A percentile compares a stretch with the other conserved stretches of the same genome.
These are phyloP conservation scores for Anthrax anthrax DNA, from an alignment of 2,888 invertebrate species.

Conservation along the genomic window DNA sequence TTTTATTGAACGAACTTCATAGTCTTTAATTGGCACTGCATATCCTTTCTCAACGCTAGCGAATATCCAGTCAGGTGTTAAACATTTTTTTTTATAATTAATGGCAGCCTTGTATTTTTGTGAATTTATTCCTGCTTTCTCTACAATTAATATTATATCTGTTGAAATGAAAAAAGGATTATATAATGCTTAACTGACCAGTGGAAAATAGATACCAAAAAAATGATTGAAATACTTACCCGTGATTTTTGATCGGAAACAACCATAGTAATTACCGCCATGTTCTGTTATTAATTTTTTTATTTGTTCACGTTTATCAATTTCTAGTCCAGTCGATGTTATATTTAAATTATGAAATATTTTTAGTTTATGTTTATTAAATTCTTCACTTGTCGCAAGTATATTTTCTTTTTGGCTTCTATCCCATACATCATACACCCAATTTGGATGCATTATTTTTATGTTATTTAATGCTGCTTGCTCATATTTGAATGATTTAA, in stretches of 20 bases:
- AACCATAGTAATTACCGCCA: constrained; percentile 49
- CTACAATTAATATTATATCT: constrained; percentile 31
- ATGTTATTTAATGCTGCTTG: constrained; percentile 37
- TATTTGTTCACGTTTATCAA: constrained; percentile 36
- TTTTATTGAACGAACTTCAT: constrained; percentile 42
- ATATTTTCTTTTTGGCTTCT: constrained; percentile 46
- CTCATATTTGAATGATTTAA: constrained; percentile 62
- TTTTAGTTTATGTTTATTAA: constrained; percentile 47
- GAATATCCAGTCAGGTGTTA: constrained; percentile 62
- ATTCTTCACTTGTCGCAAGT: constrained; percentile 47
- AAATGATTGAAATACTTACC: constrained; percentile 1
- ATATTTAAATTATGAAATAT: constrained; percentile 65
- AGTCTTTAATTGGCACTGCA: constrained; percentile 46
- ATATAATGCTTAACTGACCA: too few relatives aligned
- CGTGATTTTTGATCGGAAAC: constrained; percentile 21
- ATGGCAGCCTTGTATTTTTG: constrained; percentile 31
- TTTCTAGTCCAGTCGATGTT: constrained; percentile 59
- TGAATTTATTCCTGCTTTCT: constrained; percentile 24
- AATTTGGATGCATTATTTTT: constrained; percentile 60
- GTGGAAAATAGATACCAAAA: not conserved
- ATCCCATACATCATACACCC: constrained; percentile 73
- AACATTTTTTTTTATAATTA: constrained; percentile 40
- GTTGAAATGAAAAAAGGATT: constrained; percentile 17
- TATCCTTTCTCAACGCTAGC: constrained; percentile 61
- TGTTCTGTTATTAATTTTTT: constrained; percentile 54